phyloP scores from a whole-genome alignment of 2,113 vertebrate species.

The Thunnus maccoyii region DNA sequence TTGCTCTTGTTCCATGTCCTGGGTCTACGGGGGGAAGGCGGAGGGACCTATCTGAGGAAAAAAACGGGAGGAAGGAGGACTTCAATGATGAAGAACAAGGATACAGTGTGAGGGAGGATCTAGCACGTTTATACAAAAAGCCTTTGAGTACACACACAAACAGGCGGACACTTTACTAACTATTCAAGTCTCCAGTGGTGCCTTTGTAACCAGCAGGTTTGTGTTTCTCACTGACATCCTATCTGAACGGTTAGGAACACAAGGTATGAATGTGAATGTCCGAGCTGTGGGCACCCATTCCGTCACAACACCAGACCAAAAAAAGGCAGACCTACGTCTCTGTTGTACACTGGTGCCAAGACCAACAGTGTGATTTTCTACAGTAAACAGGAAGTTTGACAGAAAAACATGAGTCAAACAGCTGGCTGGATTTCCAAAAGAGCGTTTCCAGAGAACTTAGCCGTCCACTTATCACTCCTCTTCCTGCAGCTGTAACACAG shows the following conservation, averaged over 20 bases:
- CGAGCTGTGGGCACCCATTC: not conserved
- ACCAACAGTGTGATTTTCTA: slow-evolving; percentile 23
- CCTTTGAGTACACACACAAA: slow-evolving; percentile 38
- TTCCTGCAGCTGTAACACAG: slow-evolving; percentile 60
- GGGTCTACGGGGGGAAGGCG: slow-evolving; percentile 34
- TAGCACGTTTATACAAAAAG: slow-evolving; percentile 35
- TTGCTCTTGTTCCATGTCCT: not conserved
- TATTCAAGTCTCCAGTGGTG: slow-evolving; percentile 16
- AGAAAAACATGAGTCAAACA: slow-evolving; percentile 42
- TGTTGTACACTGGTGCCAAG: not conserved
- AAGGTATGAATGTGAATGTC: not conserved
- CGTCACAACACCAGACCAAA: slow-evolving; percentile 3
- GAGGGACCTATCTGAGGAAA: slow-evolving; percentile 20
- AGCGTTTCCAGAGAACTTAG: slow-evolving; percentile 37
- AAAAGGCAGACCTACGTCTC: not conserved
- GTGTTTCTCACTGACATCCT: slow-evolving; percentile 17
- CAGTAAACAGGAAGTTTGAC: slow-evolving; percentile 46
- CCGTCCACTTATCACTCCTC: not conserved
- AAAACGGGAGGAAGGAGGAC: slow-evolving; percentile 8
- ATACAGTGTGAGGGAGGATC: slow-evolving; percentile 34
- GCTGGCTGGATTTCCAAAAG: slow-evolving; percentile 7
- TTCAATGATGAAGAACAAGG: slow-evolving; percentile 39
- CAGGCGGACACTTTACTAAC: slow-evolving; percentile 25
- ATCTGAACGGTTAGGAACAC: not conserved
- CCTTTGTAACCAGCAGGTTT: slow-evolving; percentile 29